These are phyloP conservation scores for Subacronicta megacephala DNA, from an alignment of 2,888 invertebrate species.

Conservation along the genomic window DNA sequence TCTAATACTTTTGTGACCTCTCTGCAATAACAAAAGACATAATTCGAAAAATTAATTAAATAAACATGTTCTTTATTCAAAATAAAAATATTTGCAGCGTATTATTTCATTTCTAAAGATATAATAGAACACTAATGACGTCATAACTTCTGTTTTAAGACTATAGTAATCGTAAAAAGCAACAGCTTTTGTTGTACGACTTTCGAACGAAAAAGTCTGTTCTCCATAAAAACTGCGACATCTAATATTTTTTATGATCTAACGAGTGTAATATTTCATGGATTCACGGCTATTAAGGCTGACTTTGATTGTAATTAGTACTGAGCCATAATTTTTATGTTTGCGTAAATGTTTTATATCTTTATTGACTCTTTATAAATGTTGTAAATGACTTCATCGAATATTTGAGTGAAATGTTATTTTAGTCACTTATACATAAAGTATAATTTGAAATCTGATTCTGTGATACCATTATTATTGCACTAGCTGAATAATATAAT, in stretches of 20 bases:
- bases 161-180: conserved; percentile 56
- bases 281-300: conserved; percentile 37
- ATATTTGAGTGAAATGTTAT: too few relatives aligned
- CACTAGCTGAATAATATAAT: too few relatives aligned
- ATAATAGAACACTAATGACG: conserved; percentile 55
- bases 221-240: conserved; percentile 51
- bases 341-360: background rate
- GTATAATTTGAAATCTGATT: too few relatives aligned
- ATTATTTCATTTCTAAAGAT: conserved; percentile 45
- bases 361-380: background rate
- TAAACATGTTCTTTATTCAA: conserved; percentile 24
- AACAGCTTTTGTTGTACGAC: conserved; percentile 53
- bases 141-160: conserved; percentile 56
- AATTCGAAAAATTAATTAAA: conserved; percentile 23
- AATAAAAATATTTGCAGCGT: conserved; percentile 43
- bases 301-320: conserved; percentile 36
- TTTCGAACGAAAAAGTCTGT: conserved; percentile 49
- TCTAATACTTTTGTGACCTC: background rate
- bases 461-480: too few relatives aligned
- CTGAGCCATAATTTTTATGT: conserved; percentile 11
- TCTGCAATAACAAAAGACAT: background rate
- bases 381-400: too few relatives aligned
- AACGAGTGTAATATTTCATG: conserved; percentile 51
- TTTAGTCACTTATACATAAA: too few relatives aligned
- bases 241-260: conserved; percentile 61